These are phyloP conservation scores for Ypsolopha scabrella DNA, from an alignment of 2,888 invertebrate genomes.

Conservation along the genomic window DNA sequence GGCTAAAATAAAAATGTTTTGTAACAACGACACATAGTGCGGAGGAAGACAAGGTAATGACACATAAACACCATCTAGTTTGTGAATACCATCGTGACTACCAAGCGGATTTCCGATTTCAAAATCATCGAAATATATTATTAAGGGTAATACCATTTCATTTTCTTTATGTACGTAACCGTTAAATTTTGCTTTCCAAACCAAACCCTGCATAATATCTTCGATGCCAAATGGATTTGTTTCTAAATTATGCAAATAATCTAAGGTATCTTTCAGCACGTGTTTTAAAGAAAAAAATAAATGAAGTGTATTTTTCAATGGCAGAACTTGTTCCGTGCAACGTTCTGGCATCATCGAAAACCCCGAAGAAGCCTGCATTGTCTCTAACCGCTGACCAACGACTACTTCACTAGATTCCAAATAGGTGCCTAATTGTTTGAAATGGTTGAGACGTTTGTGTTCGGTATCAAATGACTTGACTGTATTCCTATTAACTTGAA, in stretches of 20 bases:
- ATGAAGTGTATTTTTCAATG: conserved; percentile 4
- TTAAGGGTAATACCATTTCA: too few species aligned
- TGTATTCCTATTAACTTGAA: not conserved
- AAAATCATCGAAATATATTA: too few species aligned
- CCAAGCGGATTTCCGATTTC: too few species aligned
- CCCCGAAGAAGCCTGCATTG: not conserved
- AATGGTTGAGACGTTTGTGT: conserved; percentile 6
- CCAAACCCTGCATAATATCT: conserved; percentile 6
- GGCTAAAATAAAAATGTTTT: too few species aligned
- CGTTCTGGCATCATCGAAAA: not conserved
- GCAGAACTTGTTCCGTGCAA: conserved; percentile 6
- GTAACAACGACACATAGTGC: too few species aligned
- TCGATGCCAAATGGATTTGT: conserved; percentile 3
- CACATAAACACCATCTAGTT: too few species aligned
- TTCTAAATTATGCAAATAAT: conserved; percentile 5
- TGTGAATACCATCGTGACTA: too few species aligned
- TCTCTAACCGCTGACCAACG: conserved; percentile 4
- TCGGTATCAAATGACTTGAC: conserved; percentile 3
- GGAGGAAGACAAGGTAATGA: too few species aligned
- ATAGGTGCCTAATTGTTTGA: conserved; percentile 6
- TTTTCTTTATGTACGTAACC: not conserved
- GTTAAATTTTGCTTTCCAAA: conserved; percentile 4
- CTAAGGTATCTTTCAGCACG: conserved; percentile 6
- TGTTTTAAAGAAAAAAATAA: conserved; percentile 6
- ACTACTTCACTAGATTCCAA: conserved; percentile 3